phyloP scores from a whole-genome alignment of 1,140 invertebrate species.

The Phortica variegata region DNA sequence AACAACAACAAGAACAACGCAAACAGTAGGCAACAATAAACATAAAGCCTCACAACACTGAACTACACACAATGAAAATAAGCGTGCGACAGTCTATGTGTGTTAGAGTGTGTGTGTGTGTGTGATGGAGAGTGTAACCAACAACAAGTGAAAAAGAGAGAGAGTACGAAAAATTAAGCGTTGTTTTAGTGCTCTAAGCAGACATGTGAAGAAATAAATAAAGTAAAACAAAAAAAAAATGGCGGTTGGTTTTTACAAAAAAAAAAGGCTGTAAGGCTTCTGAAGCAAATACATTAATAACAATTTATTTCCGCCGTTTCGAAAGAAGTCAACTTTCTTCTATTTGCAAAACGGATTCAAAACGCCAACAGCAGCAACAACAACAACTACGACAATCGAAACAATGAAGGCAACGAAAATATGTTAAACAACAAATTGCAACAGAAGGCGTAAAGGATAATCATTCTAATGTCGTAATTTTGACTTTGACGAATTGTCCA shows the following conservation, averaged over 20 bases:
- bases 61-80: no score
- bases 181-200: no score
- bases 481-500: slow-evolving; percentile 47
- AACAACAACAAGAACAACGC: no score
- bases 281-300: slow-evolving; percentile 40
- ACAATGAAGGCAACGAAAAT: not conserved
- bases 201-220: not conserved
- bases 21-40: no score
- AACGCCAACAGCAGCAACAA: not conserved
- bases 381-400: not conserved
- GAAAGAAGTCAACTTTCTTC: slow-evolving; percentile 14
- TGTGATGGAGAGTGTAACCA: no score
- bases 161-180: no score
- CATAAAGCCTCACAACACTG: no score
- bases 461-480: slow-evolving; percentile 38
- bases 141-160: no score
- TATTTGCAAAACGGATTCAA: no score
- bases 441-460: slow-evolving; percentile 24
- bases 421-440: slow-evolving; percentile 30
- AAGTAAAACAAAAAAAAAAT: slow-evolving; percentile 2
- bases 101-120: no score
- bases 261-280: slow-evolving; percentile 21
- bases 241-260: no score
- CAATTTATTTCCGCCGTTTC: slow-evolving; percentile 44
- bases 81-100: no score